Evolutionary conservation across 2,888 invertebrate species (phyloP), one percentile per base, ranked within the genome.

Genomic region (Drosophila kanekoi): DNA sequence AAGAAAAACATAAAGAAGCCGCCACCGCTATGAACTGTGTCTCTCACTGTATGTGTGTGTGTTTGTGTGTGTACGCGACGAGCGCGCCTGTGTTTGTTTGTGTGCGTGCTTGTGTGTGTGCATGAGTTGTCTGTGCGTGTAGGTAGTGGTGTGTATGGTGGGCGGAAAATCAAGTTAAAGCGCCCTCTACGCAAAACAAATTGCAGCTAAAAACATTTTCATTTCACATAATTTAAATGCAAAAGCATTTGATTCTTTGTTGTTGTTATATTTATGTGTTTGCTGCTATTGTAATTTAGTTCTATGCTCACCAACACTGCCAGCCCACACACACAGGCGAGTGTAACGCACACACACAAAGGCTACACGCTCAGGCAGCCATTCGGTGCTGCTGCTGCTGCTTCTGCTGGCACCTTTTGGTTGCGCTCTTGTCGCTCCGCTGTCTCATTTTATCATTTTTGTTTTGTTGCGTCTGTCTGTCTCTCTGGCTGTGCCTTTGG

Each of bases 1-100:
- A 58, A 76, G 61, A 76, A 76, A 76, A 76, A 76, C 76, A 76
- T 71, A 76, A 76, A 76, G 76, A 76, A 76, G 76, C 76, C 76
- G 76, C 76, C 76, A 76, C 76, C 75, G 76, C 53, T 76, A 69
- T 47, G 61, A 69, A 72, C 73, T 54, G 44, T 43, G 37, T 68
- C 23, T 44, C 40, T 48, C 72, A 54, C 41, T 43, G 33, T 45
- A 16, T 43, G 48, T 48, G 44, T 54, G 53, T 41, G 44, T 56
- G 59, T 13, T 48, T 33, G 49, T 51, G 65, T 56, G 51, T 59
- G 49, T 65, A 41, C 49, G 72, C 45, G 61, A 45, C 47, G 49
- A 40, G 52, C 51, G 44, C 43, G 48, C 28, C 14, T 49, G 48
- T 16, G 35, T 52, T 28, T 32, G 48, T 73, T 60, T 64, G 60